Percentiles rank a stretch among this genome's conserved stretches.
These are phyloP conservation scores for Exocentrus adspersus DNA, from an alignment of 2,888 invertebrate genomes.

Conservation along the genomic window DNA sequence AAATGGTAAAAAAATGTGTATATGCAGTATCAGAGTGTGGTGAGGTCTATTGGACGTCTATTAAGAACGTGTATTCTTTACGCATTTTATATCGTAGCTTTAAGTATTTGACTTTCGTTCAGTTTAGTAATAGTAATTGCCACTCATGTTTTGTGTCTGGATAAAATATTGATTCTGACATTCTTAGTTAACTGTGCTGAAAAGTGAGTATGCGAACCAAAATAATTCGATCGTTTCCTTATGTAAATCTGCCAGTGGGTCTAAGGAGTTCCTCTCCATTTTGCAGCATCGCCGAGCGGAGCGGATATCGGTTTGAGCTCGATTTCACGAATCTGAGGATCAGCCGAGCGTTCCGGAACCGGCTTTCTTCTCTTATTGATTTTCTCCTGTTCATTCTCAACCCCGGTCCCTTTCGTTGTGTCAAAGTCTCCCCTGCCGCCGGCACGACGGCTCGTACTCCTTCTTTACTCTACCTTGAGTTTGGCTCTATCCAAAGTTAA, in stretches of 20 bases:
- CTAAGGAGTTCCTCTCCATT: constrained; percentile 61
- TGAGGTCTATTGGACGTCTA: too few species aligned
- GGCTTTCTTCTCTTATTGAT: constrained; percentile 66
- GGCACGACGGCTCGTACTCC: constrained; percentile 39
- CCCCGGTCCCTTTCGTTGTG: constrained; percentile 52
- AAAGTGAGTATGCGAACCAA: not conserved
- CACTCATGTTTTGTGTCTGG: too few species aligned
- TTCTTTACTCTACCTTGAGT: constrained; percentile 47
- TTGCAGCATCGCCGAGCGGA: constrained; percentile 62
- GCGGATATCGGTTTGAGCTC: constrained; percentile 63
- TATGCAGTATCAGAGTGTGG: too few species aligned
- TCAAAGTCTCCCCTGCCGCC: constrained; percentile 47
- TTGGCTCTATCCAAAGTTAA: constrained; percentile 47
- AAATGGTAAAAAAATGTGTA: too few species aligned
- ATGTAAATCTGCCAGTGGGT: constrained; percentile 60
- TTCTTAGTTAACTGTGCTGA: too few species aligned
- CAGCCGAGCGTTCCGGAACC: constrained; percentile 66
- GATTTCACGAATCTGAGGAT: constrained; percentile 65
- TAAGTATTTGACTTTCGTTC: too few species aligned
- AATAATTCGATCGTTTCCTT: constrained; percentile 23
- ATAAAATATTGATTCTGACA: too few species aligned
- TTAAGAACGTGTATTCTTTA: too few species aligned
- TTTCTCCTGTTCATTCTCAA: constrained; percentile 59
- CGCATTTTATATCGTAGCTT: too few species aligned
- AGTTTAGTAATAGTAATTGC: too few species aligned